Evolutionary conservation across 1,140 invertebrate species (phyloP).

Genomic region (Drosophila tsacasi): DNA sequence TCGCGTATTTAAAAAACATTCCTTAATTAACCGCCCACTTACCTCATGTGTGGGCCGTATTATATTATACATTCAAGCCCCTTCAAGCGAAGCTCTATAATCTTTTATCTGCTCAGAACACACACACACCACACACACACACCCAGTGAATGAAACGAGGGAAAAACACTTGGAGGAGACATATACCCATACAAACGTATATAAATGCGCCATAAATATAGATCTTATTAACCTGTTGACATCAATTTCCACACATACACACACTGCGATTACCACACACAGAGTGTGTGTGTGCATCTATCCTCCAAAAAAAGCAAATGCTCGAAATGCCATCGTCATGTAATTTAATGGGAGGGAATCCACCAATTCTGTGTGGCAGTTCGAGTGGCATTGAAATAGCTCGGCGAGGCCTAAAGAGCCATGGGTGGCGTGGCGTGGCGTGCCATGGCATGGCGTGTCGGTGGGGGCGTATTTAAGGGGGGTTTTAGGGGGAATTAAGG

Average conservation of each 20-base stretch:
- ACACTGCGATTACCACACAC: constrained; percentile 49
- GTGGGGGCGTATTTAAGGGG: constrained; percentile 6
- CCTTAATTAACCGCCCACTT: constrained; percentile 51
- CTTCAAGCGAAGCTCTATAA: constrained; percentile 47
- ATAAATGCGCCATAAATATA: constrained; percentile 67
- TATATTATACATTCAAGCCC: constrained; percentile 39
- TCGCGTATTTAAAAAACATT: constrained; percentile 51
- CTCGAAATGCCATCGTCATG: constrained; percentile 64
- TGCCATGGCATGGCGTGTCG: neutral
- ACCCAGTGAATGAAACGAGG: neutral
- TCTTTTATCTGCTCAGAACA: constrained; percentile 57
- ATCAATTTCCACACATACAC: constrained; percentile 55
- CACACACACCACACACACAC: constrained; percentile 21
- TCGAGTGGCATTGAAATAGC: constrained; percentile 56
- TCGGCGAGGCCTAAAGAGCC: constrained; percentile 31
- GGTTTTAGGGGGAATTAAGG: neutral
- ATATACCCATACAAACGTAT: constrained; percentile 23
- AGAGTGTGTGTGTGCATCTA: constrained; percentile 28
- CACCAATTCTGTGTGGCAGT: constrained; percentile 42
- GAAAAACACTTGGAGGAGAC: constrained; percentile 18
- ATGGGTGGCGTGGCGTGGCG: neutral
- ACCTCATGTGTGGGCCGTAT: constrained; percentile 34
- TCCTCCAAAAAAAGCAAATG: constrained; percentile 43
- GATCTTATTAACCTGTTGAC: constrained; percentile 68
- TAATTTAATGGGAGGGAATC: constrained; percentile 60